Percentiles rank a stretch among this genome's conserved stretches.
Evolutionary conservation across 2,888 invertebrate species (phyloP).

Genomic region (Crepidodera aurea): DNA sequence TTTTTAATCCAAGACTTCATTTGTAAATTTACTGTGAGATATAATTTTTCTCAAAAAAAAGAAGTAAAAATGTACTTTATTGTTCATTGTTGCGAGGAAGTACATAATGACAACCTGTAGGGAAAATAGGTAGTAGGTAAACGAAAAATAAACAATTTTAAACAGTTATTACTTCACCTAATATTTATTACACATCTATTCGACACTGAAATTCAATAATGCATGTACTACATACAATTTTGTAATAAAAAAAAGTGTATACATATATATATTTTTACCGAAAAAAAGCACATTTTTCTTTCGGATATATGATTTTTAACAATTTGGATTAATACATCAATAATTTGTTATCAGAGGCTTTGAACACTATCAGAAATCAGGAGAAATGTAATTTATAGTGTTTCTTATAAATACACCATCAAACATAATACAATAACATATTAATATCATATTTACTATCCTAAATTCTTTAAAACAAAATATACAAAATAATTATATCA

Average conservation of each 20-base stretch:
- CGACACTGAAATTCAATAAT: conserved; percentile 16
- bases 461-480: conserved; percentile 18
- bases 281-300: conserved; percentile 1
- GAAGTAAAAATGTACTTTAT: too few relatives aligned
- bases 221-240: not conserved
- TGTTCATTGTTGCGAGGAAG: too few relatives aligned
- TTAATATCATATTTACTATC: conserved; percentile 9
- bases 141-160: too few relatives aligned
- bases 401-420: not conserved
- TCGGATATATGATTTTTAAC: not conserved
- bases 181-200: conserved; percentile 20
- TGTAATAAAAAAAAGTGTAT: not conserved
- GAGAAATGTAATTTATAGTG: not conserved
- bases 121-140: too few relatives aligned
- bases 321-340: conserved; percentile 6
- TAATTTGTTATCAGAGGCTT: too few relatives aligned
- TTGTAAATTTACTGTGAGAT: too few relatives aligned
- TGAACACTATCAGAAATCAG: too few relatives aligned
- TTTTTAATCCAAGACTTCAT: too few relatives aligned
- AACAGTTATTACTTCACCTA: too few relatives aligned
- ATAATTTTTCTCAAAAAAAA: too few relatives aligned
- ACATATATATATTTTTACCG: not conserved
- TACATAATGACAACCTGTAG: too few relatives aligned
- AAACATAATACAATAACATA: conserved; percentile 2
- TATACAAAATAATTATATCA: conserved; percentile 12